Percentiles rank a stretch among this genome's conserved stretches.
Evolutionary conservation across 2,888 invertebrate species (phyloP).

Genomic region (Alitta virens): DNA sequence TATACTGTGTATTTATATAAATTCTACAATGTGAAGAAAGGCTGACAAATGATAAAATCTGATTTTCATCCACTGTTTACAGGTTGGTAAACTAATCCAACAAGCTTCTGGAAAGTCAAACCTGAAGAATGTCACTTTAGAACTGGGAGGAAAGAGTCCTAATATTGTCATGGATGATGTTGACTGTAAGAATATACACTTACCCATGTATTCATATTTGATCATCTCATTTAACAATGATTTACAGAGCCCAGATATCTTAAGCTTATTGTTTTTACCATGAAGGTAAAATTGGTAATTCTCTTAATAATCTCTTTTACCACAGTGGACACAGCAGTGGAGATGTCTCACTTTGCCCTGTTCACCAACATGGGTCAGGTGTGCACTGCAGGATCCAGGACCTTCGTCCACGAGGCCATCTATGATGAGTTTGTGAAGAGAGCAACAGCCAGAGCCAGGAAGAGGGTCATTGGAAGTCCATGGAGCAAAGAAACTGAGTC

Average conservation of each 20-base stretch:
- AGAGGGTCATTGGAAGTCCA: conserved; percentile 78
- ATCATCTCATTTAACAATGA: too few relatives aligned
- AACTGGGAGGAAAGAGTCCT: conserved; percentile 54
- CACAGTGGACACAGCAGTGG: conserved; percentile 43
- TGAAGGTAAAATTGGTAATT: too few relatives aligned
- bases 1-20: too few relatives aligned
- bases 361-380: conserved; percentile 61
- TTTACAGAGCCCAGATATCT: too few relatives aligned
- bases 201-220: too few relatives aligned
- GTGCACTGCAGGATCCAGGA: conserved; percentile 88
- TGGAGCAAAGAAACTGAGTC: conserved; percentile 69
- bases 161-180: conserved; percentile 46
- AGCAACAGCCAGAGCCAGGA: conserved; percentile 73
- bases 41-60: too few relatives aligned
- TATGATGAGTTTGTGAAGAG: conserved; percentile 85
- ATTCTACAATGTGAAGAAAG: too few relatives aligned
- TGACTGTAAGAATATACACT: conserved; percentile 41
- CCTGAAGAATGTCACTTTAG: conserved; percentile 47
- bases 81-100: conserved; percentile 44
- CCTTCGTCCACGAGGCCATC: conserved; percentile 83
- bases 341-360: conserved; percentile 69
- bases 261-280: too few relatives aligned
- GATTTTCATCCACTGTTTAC: conserved; percentile 1
- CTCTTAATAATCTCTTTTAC: too few relatives aligned
- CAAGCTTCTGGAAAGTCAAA: conserved; percentile 43